A percentile compares a stretch with the other conserved stretches of the same genome.
phyloP scores from a whole-genome alignment of 2,113 vertebrate genomes.

The Percina caprodes region DNA sequence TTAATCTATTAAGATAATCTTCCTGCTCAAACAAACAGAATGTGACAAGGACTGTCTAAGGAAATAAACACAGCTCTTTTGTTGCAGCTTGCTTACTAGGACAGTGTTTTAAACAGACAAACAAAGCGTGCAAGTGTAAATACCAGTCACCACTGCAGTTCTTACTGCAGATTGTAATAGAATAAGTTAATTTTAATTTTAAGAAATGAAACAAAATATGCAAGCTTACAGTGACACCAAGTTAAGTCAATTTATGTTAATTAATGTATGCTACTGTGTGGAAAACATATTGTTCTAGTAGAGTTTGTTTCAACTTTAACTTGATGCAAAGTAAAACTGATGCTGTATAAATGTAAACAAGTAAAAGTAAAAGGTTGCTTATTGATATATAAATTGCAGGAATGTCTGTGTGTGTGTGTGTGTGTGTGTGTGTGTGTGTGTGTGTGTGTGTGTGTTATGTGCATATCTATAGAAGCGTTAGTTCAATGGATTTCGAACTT shows the following conservation, averaged over 20 bases:
- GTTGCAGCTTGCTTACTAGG: constrained; percentile 68
- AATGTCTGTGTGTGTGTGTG: no score
- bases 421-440: no score
- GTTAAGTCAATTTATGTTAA: constrained; percentile 21
- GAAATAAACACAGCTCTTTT: constrained; percentile 69
- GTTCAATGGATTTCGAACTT: no score
- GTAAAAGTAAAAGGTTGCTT: constrained; percentile 12
- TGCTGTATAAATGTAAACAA: constrained; percentile 30
- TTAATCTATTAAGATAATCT: constrained; percentile 72
- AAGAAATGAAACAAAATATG: background rate
- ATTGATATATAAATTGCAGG: background rate
- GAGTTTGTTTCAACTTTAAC: constrained; percentile 33
- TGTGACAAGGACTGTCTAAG: constrained; percentile 70
- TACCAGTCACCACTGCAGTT: constrained; percentile 62
- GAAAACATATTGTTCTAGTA: background rate
- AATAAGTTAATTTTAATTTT: constrained; percentile 18
- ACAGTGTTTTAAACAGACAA: constrained; percentile 68
- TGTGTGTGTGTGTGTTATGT: no score
- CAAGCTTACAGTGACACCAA: background rate
- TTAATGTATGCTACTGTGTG: background rate
- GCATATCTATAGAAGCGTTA: no score
- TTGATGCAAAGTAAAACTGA: constrained; percentile 23
- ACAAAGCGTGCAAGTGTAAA: constrained; percentile 66
- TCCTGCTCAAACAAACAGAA: constrained; percentile 65
- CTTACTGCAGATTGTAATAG: constrained; percentile 37